Evolutionary conservation across 2,888 invertebrate genomes (phyloP), one percentile per base, ranked within the genome.

Genomic region (Meteorus colon): DNA sequence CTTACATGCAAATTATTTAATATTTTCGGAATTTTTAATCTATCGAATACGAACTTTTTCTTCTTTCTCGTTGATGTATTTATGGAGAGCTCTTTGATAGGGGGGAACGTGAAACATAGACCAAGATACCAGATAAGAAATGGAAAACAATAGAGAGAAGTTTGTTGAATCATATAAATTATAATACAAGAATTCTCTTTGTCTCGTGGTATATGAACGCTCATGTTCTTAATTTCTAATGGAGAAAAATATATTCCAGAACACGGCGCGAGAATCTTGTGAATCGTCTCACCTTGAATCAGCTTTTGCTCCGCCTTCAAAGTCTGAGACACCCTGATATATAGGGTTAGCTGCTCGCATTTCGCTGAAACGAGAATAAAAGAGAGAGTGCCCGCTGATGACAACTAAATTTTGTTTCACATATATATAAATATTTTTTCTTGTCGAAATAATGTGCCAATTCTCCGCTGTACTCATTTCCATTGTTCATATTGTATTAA

Each of bases 251-350:
- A 31, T 71, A 41, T 48, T 68, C 88, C 88, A 86, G 73, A 74
- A 85, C 87, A 87, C 88, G 86, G 87, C 85, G 86, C 86, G 87
- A 86, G 60, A 76, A 67, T 72, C 59, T 55, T 74, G 78, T 77
- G 48, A 55, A 55, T 63, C 72, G 81, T 89, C 91, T 92, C 91
- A 92, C 92, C 92, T 91, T 91, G 90, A 90, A 89, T 90, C 90
- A 88, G 90, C 89, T 89, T 90, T 91, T 88, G 89, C 89, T 88
- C 90, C 91, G 87, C 91, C 90, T 90, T 91, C 91, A 91, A 90
- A 91, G 91, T 91, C 91, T 89, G 91, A 91, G 90, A 91, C 91
- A 89, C 91, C 91, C 90, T 91, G 91, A 90, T 91, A 91, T 90
- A 90, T 90, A 90, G 89, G 90, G 90, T 90, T 90, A 88, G 90